Evolutionary conservation across 2,113 vertebrate species (phyloP).

Genomic region (Apus apus): DNA sequence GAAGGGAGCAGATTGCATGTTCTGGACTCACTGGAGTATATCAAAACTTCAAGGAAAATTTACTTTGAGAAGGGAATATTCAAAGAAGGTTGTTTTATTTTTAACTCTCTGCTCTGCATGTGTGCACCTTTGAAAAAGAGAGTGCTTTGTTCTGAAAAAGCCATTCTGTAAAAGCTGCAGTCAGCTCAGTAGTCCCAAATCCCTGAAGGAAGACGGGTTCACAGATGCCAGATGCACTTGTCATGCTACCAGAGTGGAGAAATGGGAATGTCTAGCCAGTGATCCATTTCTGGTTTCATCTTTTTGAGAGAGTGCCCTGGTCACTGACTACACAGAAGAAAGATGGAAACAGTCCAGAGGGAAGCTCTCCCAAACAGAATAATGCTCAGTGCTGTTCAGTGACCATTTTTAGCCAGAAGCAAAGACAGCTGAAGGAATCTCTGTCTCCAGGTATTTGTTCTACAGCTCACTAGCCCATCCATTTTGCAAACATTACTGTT

Average conservation of each 20-base stretch:
- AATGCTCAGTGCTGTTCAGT: background rate
- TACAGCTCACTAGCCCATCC: background rate
- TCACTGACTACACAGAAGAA: background rate
- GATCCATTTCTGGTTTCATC: conserved; percentile 40
- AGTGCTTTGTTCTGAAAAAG: conserved; percentile 41
- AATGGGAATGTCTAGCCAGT: conserved; percentile 45
- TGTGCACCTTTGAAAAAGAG: conserved; percentile 32
- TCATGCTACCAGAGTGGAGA: conserved; percentile 34
- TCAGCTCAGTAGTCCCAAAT: conserved; percentile 26
- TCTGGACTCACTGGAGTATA: background rate
- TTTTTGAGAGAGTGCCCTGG: background rate
- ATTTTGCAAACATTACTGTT: background rate
- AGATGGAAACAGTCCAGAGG: conserved; percentile 4
- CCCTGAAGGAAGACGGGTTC: conserved; percentile 35
- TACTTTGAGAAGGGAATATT: background rate
- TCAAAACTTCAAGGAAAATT: background rate
- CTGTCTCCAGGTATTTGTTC: background rate
- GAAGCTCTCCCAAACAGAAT: background rate
- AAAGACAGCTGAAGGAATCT: background rate
- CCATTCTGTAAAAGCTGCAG: background rate
- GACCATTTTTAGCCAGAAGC: background rate
- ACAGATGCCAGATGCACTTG: conserved; percentile 51
- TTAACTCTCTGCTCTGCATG: conserved; percentile 31
- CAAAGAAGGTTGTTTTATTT: conserved; percentile 43
- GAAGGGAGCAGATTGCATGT: background rate